Base-by-base conservation (phyloP, 1,140 invertebrate species). In the Oscheius sp. region DNA sequence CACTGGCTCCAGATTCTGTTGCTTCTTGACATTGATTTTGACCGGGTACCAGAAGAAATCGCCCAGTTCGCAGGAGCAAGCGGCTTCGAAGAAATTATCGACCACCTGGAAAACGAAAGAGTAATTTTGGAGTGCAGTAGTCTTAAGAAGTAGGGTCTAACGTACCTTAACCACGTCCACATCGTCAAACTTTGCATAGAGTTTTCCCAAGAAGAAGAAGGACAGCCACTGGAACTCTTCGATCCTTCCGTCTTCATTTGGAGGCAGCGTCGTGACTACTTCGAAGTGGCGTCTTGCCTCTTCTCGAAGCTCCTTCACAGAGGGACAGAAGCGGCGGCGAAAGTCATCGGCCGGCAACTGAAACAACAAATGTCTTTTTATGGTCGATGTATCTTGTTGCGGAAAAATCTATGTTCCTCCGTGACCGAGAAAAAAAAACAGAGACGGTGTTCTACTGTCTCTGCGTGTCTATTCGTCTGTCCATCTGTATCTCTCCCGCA, bases 11-110 rank as follows among this genome's bases (percentile, higher is more conserved):
- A 75, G 49, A 36, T 75, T 75, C 2, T 15, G 10, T 31, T 75
- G 73, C 46, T 73, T 73, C 61, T 73, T 75, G n/a, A 61, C 55
- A n/a, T 63, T 26, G 46, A 75, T 73, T 32, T 75, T 75, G 59
- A 32, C 34, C 15, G 73, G 58, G 46, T 75, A 75, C n/a, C 35
- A 55, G 61, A 74, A 75, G 38, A 63, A 69, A 1, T 73, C 67
- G 0, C 42, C 23, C 13, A 71, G 28, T 34, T 75, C 67, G 28
- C 68, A 67, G n/a, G 45, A 32, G 29, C 68, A 71, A 2, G 73
- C 73, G n/a, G 67, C 68, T 28, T 75, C 67, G 32, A 63, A 75
- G 46, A 71, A 75, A 28, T 35, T 46, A 23, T 73, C 61, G 10
- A 75, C 59, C 7, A 75, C 73, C 59, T 75, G 31, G 20, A 34